Percentiles rank a stretch among this genome's conserved stretches.
These are phyloP conservation scores for Charanyca ferruginea DNA, from an alignment of 2,888 invertebrate genomes.

Conservation along the genomic window DNA sequence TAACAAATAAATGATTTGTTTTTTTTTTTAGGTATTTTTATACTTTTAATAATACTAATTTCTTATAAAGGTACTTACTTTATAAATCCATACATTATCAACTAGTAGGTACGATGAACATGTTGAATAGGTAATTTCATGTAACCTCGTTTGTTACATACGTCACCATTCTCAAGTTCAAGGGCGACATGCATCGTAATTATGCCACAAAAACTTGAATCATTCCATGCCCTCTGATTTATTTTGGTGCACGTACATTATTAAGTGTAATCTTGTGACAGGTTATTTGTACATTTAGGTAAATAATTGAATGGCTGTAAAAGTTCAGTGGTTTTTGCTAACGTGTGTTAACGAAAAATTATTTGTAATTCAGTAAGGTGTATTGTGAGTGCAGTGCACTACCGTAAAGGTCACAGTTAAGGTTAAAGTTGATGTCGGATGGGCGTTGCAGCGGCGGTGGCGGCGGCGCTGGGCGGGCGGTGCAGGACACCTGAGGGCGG, in stretches of 20 bases:
- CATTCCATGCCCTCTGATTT: slow-evolving; percentile 21
- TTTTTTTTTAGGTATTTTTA: too few species aligned
- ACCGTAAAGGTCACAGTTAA: slow-evolving; percentile 88
- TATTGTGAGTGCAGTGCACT: slow-evolving; percentile 84
- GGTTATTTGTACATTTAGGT: background rate
- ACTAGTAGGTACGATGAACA: slow-evolving; percentile 23
- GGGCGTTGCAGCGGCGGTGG: slow-evolving; percentile 80
- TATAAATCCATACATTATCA: slow-evolving; percentile 10
- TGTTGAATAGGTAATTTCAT: slow-evolving; percentile 44
- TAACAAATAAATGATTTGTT: too few species aligned
- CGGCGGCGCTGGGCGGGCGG: slow-evolving; percentile 79
- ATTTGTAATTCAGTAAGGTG: slow-evolving; percentile 60
- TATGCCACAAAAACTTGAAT: slow-evolving; percentile 40
- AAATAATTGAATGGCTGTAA: slow-evolving; percentile 11
- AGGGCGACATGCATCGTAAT: slow-evolving; percentile 50
- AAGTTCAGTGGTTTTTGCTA: background rate
- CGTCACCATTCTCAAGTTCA: slow-evolving; percentile 61
- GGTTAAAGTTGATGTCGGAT: slow-evolving; percentile 88
- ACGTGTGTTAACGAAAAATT: slow-evolving; percentile 16
- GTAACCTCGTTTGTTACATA: slow-evolving; percentile 34
- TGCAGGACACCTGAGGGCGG: slow-evolving; percentile 80
- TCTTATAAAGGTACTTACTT: slow-evolving; percentile 1
- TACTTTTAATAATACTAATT: slow-evolving; percentile 1
- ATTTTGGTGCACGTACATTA: slow-evolving; percentile 9
- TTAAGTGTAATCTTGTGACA: slow-evolving; percentile 10